These are phyloP conservation scores for Euschistus heros DNA, from an alignment of 1,140 invertebrate species.

Conservation along the genomic window DNA sequence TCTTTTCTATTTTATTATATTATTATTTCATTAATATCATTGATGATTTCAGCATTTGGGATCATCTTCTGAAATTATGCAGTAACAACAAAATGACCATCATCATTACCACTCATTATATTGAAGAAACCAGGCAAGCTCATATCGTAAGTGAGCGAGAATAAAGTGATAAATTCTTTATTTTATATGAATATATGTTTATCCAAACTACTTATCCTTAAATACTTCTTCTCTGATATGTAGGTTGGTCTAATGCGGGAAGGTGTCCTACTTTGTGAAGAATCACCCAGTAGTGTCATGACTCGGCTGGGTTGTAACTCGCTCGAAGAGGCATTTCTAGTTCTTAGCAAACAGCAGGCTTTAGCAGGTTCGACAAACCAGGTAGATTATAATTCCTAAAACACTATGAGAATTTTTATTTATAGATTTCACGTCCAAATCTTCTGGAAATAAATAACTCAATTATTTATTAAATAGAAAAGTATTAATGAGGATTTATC, in stretches of 20 bases:
- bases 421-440: neutral
- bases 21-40: too few species aligned
- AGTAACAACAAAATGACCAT: constrained; percentile 35
- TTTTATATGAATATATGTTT: neutral
- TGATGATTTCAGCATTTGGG: constrained; percentile 45
- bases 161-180: neutral
- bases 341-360: constrained; percentile 43
- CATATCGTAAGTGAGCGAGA: constrained; percentile 36
- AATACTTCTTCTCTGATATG: neutral
- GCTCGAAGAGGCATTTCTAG: constrained; percentile 62
- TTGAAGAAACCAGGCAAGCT: constrained; percentile 47
- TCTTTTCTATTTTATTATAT: too few species aligned
- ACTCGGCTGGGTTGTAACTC: constrained; percentile 24
- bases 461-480: too few species aligned
- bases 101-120: constrained; percentile 53
- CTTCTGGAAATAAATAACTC: neutral
- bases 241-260: constrained; percentile 49
- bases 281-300: constrained; percentile 36
- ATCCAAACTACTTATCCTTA: neutral
- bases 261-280: constrained; percentile 47
- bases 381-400: neutral
- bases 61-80: constrained; percentile 44
- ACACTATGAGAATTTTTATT: neutral
- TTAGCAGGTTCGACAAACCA: constrained; percentile 36
- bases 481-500: too few species aligned